Percentiles rank a stretch among this genome's conserved stretches.
These are phyloP conservation scores for Serranus cabrilla DNA, from an alignment of 2,797 vertebrate genomes.

Conservation along the genomic window DNA sequence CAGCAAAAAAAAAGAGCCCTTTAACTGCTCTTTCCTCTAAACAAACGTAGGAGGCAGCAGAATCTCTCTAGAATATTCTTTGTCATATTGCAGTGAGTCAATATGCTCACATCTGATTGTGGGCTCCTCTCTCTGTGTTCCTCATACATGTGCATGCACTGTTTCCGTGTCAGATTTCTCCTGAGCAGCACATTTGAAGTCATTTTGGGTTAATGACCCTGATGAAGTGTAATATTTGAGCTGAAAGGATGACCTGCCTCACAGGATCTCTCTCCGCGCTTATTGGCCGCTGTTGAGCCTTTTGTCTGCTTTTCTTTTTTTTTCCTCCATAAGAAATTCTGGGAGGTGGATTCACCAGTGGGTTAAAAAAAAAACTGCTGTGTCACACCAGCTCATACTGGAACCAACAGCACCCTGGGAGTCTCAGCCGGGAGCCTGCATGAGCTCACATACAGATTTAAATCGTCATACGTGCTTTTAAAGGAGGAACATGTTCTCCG, in stretches of 20 bases:
- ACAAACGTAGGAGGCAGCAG: slow-evolving; percentile 93
- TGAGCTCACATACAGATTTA: slow-evolving; percentile 26
- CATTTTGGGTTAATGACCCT: slow-evolving; percentile 43
- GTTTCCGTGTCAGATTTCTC: slow-evolving; percentile 6
- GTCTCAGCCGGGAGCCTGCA: not conserved
- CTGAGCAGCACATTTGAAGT: slow-evolving; percentile 25
- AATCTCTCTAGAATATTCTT: slow-evolving; percentile 97
- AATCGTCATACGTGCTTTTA: slow-evolving; percentile 17
- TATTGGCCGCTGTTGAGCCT: slow-evolving; percentile 48
- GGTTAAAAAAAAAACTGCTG: slow-evolving; percentile 63
- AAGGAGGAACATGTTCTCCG: slow-evolving; percentile 43
- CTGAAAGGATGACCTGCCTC: slow-evolving; percentile 48
- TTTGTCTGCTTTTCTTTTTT: slow-evolving; percentile 40
- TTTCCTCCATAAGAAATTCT: slow-evolving; percentile 45
- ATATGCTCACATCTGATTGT: slow-evolving; percentile 62
- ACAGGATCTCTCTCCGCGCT: slow-evolving; percentile 43
- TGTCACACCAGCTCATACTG: slow-evolving; percentile 70
- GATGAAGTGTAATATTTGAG: slow-evolving; percentile 29
- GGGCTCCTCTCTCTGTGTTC: slow-evolving; percentile 30
- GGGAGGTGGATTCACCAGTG: slow-evolving; percentile 44
- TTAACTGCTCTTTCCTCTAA: slow-evolving; percentile 80
- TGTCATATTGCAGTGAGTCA: slow-evolving; percentile 97
- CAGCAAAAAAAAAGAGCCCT: not conserved
- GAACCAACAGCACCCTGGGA: slow-evolving; percentile 42
- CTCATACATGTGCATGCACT: slow-evolving; percentile 10